Base-by-base conservation (phyloP, 2,797 vertebrate species). In the Numenius phaeopus region DNA sequence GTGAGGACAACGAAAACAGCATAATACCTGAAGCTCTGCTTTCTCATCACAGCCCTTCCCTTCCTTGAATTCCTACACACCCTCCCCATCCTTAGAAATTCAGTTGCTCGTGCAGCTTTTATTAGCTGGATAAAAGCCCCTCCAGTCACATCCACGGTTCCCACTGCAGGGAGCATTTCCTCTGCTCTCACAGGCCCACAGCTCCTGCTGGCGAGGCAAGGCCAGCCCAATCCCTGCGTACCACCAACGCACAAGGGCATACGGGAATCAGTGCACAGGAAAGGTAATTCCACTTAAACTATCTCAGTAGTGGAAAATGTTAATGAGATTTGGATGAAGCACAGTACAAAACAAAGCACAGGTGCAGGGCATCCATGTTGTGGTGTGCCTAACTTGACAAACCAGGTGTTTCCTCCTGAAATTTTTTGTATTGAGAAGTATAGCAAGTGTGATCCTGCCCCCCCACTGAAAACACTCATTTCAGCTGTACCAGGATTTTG, bases 221-320 rank as follows among this genome's bases (percentile, higher is more conserved):
- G 10, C 32, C 32, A 49, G 5, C 40, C n/a, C n/a, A 58, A 5
- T 2, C 11, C 47, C 40, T 40, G 13, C 1, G 0, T 9, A 13
- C n/a, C 30, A 50, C 30, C 14, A 57, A 26, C 27, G 40, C 19
- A 27, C 40, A 65, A 11, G 4, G 2, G 13, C 1, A 0, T 29
- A 34, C 0, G 5, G 40, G 34, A 44, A 81, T 10, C 18, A 2
- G n/a, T 1, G 14, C 18, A 26, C 23, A 24, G 75, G 64, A 77
- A 81, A 67, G 32, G 14, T 20, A 55, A 58, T n/a, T 55, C 24
- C 49, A n/a, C 30, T 65, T 78, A 9, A 44, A 18, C 26, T 22
- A 6, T n/a, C 21, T 83, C 22, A n/a, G 14, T 0, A 79, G 29
- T 9, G 44, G 29, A 62, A 93, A 90, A 88, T 2, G 4, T 6